Evolutionary conservation across 2,113 vertebrate species (phyloP), one percentile per base, ranked within the genome.

Genomic region (Sarotherodon lohbergeri): DNA sequence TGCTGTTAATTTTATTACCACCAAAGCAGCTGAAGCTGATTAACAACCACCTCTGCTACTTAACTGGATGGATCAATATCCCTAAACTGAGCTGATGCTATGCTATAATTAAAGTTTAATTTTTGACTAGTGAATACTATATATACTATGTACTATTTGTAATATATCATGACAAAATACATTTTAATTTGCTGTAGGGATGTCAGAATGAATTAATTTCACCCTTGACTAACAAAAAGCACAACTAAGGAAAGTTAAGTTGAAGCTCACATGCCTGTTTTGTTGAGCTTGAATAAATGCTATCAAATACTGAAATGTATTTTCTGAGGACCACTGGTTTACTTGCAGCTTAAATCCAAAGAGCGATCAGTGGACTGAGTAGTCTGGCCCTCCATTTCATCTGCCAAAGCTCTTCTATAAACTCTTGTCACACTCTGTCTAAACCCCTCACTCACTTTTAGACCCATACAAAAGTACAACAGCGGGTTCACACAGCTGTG

Each of bases 281-380:
- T 61, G 5, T 61, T 34, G 29, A 61, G 57, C 1, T 61, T 34
- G 29, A 61, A 61, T 61, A 10, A 61, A 34, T 61, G 19, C 16
- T 61, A 19, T 61, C 57, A 61, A 61, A 61, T 17, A 61, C 57
- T 61, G 54, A 24, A 55, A 55, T 55, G 54, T 55, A 55, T 55
- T 55, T 55, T 55, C 54, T 24, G n/a, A 19, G 1, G 2, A 0
- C 17, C 29, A 32, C 52, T 61, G 57, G 57, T 8, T 27, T 27
- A 84, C 2, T 1, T 80, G 1, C 2, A 41, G 17, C 85, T 95
- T 17, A 94, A 89, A 1, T 95, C 94, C 61, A 90, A 10, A 61
- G 90, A 92, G 6, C 61, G 59, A 0, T 91, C 93, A 4, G 91
- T 87, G 29, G 79, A 82, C 84, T 93, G 91, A 4, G 29, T 14